Base-by-base conservation (phyloP, 2,113 vertebrate genomes). In the Capreolus pygargus region DNA sequence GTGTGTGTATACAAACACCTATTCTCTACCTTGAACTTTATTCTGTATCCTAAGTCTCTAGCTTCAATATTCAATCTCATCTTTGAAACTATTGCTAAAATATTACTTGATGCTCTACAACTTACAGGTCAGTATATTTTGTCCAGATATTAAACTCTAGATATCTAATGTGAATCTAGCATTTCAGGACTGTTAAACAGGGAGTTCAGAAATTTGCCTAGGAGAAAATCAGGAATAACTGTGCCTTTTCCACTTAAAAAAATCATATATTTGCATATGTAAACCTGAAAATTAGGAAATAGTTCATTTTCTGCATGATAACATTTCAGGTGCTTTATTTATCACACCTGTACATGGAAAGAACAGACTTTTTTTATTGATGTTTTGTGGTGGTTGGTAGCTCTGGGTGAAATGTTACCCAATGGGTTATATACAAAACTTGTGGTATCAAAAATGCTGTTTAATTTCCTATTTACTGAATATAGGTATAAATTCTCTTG, bases 51-150 rank as follows among this genome's bases (percentile, higher is more conserved):
- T 67, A 60, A 89, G 1, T 70, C 9, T 60, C 79, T 60, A 89
- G n/a, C 10, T 70, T 30, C 4, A 84, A 5, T 61, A 16, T 55
- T 70, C 27, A 86, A n/a, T 83, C 27, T 58, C 50, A 43, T 61
- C 27, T 93, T 81, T 87, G 16, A 28, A 93, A 79, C 7, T 91
- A 47, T 11, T 96, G 43, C 33, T 85, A 70, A 95, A 93, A 50
- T 58, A 85, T 27, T 23, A 76, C 47, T 36, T 47, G 19, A 17
- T 30, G 3, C 11, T 87, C 23, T 81, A 30, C 21, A 89, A 43
- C 5, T 67, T 92, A 21, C 5, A 86, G 28, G 6, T 88, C 47
- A 88, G 19, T 64, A 57, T 52, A 25, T 5, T 58, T 52, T 27
- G 36, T 54, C 21, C 13, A 86, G 67, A 82, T 13, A 10, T 27